These are phyloP conservation scores for Daptonema setosum DNA, from an alignment of 2,888 invertebrate genomes.

Conservation along the genomic window DNA sequence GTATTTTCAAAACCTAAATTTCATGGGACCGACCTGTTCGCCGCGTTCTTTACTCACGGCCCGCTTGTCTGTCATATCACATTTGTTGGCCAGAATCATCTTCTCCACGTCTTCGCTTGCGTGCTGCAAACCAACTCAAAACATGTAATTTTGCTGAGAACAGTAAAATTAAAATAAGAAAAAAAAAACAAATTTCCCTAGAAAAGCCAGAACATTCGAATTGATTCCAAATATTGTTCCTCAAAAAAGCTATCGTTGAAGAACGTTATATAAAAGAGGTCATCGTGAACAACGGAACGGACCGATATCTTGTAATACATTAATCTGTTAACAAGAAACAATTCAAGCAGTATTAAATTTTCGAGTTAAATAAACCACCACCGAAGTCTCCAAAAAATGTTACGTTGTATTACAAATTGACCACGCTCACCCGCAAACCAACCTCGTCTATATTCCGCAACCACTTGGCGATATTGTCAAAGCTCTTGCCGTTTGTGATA, in stretches of 20 bases:
- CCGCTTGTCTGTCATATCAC: conserved; percentile 78
- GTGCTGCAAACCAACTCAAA: conserved; percentile 31
- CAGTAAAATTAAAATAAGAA: neutral
- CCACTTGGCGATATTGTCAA: conserved; percentile 98
- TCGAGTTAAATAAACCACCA: no score
- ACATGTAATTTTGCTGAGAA: neutral
- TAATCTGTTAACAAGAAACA: no score
- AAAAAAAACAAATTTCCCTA: neutral
- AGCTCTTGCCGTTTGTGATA: conserved; percentile 94
- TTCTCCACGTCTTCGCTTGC: conserved; percentile 96
- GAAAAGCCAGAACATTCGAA: no score
- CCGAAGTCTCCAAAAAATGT: no score
- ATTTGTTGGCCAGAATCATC: conserved; percentile 92
- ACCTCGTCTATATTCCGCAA: conserved; percentile 87
- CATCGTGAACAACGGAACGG: no score
- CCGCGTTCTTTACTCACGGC: conserved; percentile 82
- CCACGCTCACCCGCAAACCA: conserved; percentile 7
- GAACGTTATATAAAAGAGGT: no score
- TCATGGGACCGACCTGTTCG: conserved; percentile 37
- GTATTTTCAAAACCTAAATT: no score
- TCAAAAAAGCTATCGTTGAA: no score
- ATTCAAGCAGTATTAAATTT: no score
- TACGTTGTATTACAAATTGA: no score
- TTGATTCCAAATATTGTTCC: no score
- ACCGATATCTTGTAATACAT: no score